phyloP scores from a whole-genome alignment of 2,113 vertebrate genomes.

The Callospermophilus lateralis region DNA sequence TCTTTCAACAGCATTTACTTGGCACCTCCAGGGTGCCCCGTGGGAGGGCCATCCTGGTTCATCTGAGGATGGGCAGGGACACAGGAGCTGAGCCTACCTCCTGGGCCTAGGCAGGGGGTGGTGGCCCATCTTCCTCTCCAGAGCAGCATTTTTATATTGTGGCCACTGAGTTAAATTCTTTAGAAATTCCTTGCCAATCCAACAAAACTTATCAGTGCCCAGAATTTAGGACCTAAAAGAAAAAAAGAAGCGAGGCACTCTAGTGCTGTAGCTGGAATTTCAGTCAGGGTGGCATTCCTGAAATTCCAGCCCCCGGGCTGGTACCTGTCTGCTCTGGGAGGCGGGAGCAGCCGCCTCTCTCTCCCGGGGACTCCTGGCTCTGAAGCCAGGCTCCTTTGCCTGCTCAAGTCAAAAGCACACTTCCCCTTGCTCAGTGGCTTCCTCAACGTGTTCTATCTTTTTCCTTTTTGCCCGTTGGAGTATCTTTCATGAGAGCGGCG shows the following conservation, averaged over 20 bases:
- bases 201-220: not conserved
- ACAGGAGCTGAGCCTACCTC: fast-evolving
- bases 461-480: slow-evolving; percentile 74
- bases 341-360: not conserved
- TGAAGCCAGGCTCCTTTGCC: not conserved
- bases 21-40: no score
- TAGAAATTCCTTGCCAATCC: not conserved
- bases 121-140: fast-evolving
- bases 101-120: fast-evolving
- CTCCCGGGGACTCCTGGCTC: fast-evolving
- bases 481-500: slow-evolving; percentile 79
- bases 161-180: not conserved
- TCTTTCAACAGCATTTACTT: no score
- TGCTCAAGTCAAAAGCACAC: not conserved
- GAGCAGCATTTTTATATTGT: not conserved
- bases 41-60: no score
- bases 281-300: not conserved
- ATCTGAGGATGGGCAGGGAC: fast-evolving
- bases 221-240: not conserved
- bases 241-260: not conserved
- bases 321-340: not conserved
- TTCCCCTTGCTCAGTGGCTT: not conserved
- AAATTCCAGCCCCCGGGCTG: not conserved
- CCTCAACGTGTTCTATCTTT: not conserved
- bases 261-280: not conserved